Conservation (phyloP, 2,113 vertebrate genomes). For the Hemiprocne comata region DNA sequence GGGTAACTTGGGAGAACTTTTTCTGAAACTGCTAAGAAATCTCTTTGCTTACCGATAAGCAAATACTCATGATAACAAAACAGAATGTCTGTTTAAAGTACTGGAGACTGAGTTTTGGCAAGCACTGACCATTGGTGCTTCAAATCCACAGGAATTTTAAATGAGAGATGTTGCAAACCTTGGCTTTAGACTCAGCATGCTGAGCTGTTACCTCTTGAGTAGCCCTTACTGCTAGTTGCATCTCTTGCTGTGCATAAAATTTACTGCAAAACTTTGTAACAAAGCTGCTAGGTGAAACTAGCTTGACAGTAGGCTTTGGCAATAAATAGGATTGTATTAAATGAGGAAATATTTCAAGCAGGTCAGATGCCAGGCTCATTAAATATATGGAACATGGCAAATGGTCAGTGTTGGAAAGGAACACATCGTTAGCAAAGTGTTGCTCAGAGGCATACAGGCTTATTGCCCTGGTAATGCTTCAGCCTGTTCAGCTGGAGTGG, state of each 20-base stretch:
- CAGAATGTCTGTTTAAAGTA: not conserved
- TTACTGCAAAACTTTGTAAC: not conserved
- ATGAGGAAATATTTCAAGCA: not conserved
- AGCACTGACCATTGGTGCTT: not conserved
- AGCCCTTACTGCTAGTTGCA: not conserved
- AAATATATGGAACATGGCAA: not conserved
- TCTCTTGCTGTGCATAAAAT: not conserved
- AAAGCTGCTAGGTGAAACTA: no score
- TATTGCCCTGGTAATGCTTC: not conserved
- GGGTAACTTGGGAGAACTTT: not conserved
- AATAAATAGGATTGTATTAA: not conserved
- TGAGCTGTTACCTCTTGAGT: not conserved
- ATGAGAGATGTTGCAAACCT: not conserved
- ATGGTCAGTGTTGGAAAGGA: not conserved
- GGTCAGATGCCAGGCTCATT: not conserved
- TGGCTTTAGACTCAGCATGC: not conserved
- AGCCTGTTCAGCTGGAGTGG: not conserved
- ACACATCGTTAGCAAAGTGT: rapidly evolving
- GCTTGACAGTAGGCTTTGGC: not conserved
- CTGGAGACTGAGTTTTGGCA: not conserved
- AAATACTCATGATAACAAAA: not conserved
- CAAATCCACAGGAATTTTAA: not conserved
- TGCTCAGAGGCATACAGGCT: not conserved
- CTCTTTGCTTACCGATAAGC: not conserved
- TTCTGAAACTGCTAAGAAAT: not conserved